A percentile compares a stretch with the other conserved stretches of the same genome.
Conservation (phyloP, 1,140 invertebrate species). For the Caenorhabditis remanei region DNA sequence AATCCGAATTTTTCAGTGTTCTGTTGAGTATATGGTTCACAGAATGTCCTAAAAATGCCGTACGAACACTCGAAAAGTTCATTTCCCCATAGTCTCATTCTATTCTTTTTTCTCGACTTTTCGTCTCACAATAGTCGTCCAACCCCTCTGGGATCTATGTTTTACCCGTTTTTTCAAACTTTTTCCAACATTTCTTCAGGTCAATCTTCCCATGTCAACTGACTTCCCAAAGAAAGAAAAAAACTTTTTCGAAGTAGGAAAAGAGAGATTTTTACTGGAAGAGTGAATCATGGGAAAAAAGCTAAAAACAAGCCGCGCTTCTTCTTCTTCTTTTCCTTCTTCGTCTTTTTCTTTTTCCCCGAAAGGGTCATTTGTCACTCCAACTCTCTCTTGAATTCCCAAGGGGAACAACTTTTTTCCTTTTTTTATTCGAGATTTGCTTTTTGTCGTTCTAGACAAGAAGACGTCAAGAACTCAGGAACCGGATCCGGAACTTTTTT, state of each 20-base stretch:
- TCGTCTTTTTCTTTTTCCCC: slow-evolving; percentile 1
- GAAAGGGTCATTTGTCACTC: slow-evolving; percentile 44
- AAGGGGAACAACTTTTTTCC: slow-evolving; percentile 1
- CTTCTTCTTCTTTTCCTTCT: background rate
- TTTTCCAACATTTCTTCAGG: background rate
- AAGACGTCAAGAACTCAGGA: background rate
- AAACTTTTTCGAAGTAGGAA: background rate
- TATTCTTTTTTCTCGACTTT: background rate
- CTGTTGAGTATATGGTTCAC: no score
- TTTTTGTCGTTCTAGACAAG: background rate
- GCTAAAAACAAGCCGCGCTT: slow-evolving; percentile 5
- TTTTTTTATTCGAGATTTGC: background rate
- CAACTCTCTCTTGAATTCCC: background rate
- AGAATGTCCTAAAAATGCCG: no score
- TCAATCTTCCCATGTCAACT: background rate
- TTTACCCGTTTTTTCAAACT: background rate
- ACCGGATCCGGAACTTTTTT: no score
- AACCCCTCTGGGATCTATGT: background rate
- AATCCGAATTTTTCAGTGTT: background rate
- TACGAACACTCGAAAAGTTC: background rate
- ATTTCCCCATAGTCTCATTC: background rate
- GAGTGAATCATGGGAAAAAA: slow-evolving; percentile 41
- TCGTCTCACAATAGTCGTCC: no score
- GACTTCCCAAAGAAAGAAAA: background rate
- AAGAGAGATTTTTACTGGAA: background rate